Base-by-base conservation (phyloP, 1,140 invertebrate species). In the Linepithema humile region DNA sequence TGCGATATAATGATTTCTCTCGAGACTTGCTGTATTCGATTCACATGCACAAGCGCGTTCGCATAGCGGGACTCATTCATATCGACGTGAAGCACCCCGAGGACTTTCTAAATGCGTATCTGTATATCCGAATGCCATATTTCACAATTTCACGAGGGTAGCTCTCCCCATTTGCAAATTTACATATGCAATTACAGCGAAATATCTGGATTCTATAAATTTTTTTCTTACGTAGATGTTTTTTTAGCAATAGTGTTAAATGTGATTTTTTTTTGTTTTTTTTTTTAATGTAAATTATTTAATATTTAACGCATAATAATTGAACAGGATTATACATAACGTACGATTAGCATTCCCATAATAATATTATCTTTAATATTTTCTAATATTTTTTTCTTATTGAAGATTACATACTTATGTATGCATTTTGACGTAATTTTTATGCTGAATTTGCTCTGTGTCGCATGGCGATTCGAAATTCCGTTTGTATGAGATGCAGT, bases 1-100 rank as follows among this genome's bases (percentile, higher is more conserved):
- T 88, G 72, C 55, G 83, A 78, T 62, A 53, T 88, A 89, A 89
- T 88, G 80, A 89, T 88, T 88, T 88, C 86, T 89, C 86, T 45
- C 32, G 87, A 83, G 86, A 65, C 74, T 65, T 20, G 20, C 29
- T 29, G 26, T 10, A 55, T 60, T 82, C 65, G 78, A 87, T 84
- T 26, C 26, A 40, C 32, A 60, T 17, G 59, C 50, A 38, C 57
- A 60, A n/a, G n/a, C 17, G 43, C 40, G n/a, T 50, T 50, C 15
- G n/a, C 67, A 32, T 32, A 20, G 17, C 38, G 20, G 5, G 23
- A 5, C 9, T 1, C 43, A n/a, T 43, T 75, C 38, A 35, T 60
- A 84, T 73, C 60, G 85, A 86, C 57, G 29, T 50, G 48, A n/a
- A 69, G 17, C 17, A 40, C 38, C 45, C 53, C 32, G 26, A 64